Conservation (phyloP, 2,797 vertebrate genomes). For the Rhinoraja longicauda region DNA sequence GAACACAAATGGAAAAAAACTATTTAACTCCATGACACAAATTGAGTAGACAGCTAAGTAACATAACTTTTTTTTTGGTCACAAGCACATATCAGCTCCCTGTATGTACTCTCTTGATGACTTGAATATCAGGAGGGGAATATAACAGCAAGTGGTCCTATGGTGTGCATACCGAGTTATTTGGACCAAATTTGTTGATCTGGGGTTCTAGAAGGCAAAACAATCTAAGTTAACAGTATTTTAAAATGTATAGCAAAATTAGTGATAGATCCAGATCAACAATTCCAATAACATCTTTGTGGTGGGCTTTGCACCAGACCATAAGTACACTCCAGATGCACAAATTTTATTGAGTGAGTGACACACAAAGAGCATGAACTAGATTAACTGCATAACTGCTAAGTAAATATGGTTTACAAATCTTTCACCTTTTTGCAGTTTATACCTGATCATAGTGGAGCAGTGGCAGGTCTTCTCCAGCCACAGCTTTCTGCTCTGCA, state of each 20-base stretch:
- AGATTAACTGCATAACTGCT: neutral
- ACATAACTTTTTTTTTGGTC: no score
- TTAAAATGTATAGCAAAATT: neutral
- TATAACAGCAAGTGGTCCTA: no score
- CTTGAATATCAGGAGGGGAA: no score
- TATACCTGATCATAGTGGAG: conserved; percentile 78
- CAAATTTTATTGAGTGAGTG: neutral
- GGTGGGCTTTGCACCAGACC: neutral
- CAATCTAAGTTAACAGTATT: neutral
- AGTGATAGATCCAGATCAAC: neutral
- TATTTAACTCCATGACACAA: neutral
- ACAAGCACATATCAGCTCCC: no score
- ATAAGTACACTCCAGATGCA: neutral
- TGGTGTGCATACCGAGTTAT: no score
- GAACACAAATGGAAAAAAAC: neutral
- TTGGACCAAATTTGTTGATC: no score
- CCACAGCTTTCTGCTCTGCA: conserved; percentile 74
- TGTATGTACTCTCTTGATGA: no score
- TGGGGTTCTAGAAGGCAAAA: neutral
- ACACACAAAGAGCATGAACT: neutral
- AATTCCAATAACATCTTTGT: neutral
- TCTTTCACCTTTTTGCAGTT: neutral
- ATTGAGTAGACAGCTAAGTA: neutral
- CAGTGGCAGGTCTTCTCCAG: conserved; percentile 72
- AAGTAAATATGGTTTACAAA: neutral